Evolutionary conservation across 2,113 vertebrate species (phyloP).

Genomic region (Tinamus guttatus): DNA sequence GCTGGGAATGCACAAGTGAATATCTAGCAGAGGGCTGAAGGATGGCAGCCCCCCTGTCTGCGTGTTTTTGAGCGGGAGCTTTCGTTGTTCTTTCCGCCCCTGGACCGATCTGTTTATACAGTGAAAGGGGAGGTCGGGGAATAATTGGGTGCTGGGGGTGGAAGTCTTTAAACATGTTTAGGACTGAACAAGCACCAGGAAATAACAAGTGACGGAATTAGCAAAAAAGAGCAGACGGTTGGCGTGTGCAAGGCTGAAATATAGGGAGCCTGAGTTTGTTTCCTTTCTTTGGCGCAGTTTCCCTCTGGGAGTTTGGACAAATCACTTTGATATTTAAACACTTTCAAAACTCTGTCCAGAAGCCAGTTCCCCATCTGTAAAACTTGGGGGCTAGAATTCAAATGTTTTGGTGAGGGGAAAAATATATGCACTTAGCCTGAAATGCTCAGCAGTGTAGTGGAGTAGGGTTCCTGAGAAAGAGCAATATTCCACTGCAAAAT

Average conservation of each 20-base stretch:
- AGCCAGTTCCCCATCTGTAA: conserved; percentile 2
- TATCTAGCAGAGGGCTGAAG: neutral
- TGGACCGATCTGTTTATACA: neutral
- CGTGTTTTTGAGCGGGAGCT: neutral
- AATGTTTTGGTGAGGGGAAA: neutral
- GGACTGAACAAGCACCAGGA: neutral
- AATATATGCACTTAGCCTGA: neutral
- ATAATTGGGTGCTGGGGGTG: conserved; percentile 2
- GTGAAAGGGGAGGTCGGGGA: neutral
- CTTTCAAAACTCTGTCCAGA: neutral
- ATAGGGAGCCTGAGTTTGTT: neutral
- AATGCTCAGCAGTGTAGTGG: neutral
- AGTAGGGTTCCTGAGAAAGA: neutral
- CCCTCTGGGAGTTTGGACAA: neutral
- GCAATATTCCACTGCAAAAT: neutral
- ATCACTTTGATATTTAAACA: neutral
- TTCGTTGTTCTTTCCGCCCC: neutral
- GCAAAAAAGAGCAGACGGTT: neutral
- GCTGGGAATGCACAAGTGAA: neutral
- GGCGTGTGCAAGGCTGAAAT: neutral
- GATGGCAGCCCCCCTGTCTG: neutral
- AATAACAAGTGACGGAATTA: neutral
- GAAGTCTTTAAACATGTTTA: neutral
- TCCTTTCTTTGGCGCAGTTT: neutral
- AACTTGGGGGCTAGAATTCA: neutral